Percentiles rank a stretch among this genome's conserved stretches.
Conservation (phyloP, 1,140 invertebrate species). For the Asobara japonica region DNA sequence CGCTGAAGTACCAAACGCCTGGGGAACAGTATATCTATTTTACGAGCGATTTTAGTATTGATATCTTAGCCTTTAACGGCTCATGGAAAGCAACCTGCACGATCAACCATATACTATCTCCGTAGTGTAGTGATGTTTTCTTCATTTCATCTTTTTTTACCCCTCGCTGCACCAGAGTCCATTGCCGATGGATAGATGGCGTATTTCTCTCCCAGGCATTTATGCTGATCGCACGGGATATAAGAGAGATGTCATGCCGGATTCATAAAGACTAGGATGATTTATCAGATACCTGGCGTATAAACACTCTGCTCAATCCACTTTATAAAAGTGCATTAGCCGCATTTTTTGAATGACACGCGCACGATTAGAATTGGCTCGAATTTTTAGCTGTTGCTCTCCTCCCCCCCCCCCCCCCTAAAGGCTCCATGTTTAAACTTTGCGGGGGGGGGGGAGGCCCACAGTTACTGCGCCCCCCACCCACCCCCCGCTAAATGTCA, state of each 20-base stretch:
- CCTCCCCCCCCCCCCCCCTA: no score
- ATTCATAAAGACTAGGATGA: constrained; percentile 8
- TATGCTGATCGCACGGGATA: constrained; percentile 3
- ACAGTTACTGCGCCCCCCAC: no score
- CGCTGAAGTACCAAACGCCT: constrained; percentile 14
- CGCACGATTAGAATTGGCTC: no score
- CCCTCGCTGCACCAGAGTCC: neutral
- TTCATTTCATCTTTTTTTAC: neutral
- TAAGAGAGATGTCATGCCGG: constrained; percentile 6
- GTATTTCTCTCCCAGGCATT: neutral
- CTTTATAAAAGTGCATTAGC: neutral
- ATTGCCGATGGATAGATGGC: neutral
- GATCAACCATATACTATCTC: neutral
- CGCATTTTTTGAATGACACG: neutral
- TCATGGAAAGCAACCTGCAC: neutral
- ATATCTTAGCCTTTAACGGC: constrained; percentile 53
- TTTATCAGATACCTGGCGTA: neutral
- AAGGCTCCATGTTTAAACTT: no score
- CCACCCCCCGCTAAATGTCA: no score
- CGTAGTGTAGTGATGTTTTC: neutral
- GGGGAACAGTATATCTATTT: constrained; percentile 46
- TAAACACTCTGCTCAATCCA: neutral
- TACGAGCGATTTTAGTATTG: constrained; percentile 56
- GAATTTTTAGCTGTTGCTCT: no score
- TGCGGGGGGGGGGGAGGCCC: neutral